These are phyloP conservation scores for Danio jaintianensis DNA, from an alignment of 2,797 vertebrate genomes.

Conservation along the genomic window DNA sequence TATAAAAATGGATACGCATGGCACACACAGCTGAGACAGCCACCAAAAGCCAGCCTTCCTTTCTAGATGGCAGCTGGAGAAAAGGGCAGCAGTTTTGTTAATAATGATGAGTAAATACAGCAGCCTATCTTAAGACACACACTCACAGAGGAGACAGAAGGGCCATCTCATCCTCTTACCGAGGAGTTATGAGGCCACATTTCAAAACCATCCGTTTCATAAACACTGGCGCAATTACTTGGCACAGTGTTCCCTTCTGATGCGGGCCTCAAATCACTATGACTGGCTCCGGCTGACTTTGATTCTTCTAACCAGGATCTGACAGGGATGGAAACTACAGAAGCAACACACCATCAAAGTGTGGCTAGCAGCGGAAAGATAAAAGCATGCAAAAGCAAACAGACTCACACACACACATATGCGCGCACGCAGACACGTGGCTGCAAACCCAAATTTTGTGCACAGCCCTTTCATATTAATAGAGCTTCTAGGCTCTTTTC, in stretches of 20 bases:
- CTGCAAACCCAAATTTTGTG: constrained; percentile 17
- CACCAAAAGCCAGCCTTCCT: constrained; percentile 57
- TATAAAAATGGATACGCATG: background rate
- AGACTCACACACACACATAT: constrained; percentile 43
- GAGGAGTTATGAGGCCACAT: constrained; percentile 60
- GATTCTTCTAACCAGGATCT: constrained; percentile 40
- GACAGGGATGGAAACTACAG: constrained; percentile 18
- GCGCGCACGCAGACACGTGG: constrained; percentile 31
- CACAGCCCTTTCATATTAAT: constrained; percentile 37
- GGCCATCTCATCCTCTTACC: constrained; percentile 48
- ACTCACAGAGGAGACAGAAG: constrained; percentile 41
- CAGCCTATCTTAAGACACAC: constrained; percentile 22
- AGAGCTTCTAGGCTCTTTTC: background rate
- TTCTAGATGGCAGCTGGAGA: constrained; percentile 61
- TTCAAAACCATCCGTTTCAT: constrained; percentile 68
- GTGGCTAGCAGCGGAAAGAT: constrained; percentile 53
- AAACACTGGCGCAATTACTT: constrained; percentile 60
- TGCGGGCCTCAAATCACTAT: constrained; percentile 49
- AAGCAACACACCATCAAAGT: constrained; percentile 44
- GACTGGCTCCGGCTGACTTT: constrained; percentile 47
- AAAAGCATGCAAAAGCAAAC: constrained; percentile 33
- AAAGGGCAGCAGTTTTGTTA: constrained; percentile 20
- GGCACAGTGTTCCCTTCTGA: constrained; percentile 55
- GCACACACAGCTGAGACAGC: background rate
- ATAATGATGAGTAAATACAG: constrained; percentile 38